Evolutionary conservation across 2,113 vertebrate species (phyloP).

Genomic region (Pteronura brasiliensis): DNA sequence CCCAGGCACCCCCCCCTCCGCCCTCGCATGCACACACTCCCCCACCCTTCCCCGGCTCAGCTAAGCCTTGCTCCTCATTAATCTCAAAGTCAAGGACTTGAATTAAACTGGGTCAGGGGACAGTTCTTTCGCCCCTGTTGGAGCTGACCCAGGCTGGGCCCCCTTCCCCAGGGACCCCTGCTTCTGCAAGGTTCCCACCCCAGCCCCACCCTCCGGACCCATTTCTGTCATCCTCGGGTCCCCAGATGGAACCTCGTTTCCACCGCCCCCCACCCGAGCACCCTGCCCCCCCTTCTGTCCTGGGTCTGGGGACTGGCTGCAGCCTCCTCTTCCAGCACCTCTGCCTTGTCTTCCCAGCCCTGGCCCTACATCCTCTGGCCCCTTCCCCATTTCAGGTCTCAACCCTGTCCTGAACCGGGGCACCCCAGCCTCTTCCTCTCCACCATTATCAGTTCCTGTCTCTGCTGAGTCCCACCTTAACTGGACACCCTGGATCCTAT

Average conservation of each 20-base stretch:
- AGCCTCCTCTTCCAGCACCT: neutral
- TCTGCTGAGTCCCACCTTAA: neutral
- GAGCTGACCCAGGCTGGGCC: neutral
- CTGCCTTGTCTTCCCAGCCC: neutral
- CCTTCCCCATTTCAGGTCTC: neutral
- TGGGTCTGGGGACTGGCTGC: neutral
- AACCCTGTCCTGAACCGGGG: neutral
- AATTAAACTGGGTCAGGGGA: slow-evolving; percentile 71
- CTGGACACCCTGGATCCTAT: neutral
- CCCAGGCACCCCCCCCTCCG: neutral
- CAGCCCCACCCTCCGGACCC: neutral
- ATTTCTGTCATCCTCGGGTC: neutral
- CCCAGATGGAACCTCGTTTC: neutral
- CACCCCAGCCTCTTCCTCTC: neutral
- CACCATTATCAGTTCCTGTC: neutral
- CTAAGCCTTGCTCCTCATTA: slow-evolving; percentile 34
- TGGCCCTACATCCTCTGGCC: neutral
- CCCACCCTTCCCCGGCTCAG: neutral
- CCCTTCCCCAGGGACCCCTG: neutral
- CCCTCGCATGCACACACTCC: neutral
- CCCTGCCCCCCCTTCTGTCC: neutral
- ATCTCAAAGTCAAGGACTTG: slow-evolving; percentile 63
- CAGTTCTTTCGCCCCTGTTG: neutral
- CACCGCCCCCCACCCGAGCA: neutral
- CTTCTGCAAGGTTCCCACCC: neutral